Percentiles rank a stretch among this genome's conserved stretches.
These are phyloP conservation scores for Leucophenga montana DNA, from an alignment of 2,888 invertebrate genomes.

Conservation along the genomic window DNA sequence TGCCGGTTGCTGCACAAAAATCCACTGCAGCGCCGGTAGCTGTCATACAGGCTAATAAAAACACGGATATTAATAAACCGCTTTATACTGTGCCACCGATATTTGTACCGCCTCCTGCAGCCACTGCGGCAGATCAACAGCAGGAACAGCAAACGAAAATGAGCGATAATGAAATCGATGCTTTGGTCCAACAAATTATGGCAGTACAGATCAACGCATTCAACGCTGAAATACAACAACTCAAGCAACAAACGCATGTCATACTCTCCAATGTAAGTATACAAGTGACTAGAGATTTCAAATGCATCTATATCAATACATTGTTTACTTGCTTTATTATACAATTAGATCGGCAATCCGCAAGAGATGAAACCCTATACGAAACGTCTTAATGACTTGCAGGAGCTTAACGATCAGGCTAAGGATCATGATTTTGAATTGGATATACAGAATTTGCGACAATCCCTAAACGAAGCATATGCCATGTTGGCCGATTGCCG, in stretches of 20 bases:
- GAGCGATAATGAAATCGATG: slow-evolving; percentile 55
- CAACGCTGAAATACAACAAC: slow-evolving; percentile 78
- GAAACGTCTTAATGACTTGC: slow-evolving; percentile 75
- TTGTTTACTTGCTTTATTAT: neutral
- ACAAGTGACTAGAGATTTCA: neutral
- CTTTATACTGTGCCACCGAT: slow-evolving; percentile 66
- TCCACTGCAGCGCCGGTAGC: neutral
- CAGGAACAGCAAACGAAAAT: slow-evolving; percentile 24
- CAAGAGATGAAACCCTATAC: slow-evolving; percentile 76
- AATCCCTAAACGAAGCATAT: slow-evolving; percentile 73
- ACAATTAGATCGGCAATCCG: slow-evolving; percentile 75
- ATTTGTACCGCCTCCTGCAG: slow-evolving; percentile 54
- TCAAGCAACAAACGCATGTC: slow-evolving; percentile 75
- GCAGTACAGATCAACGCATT: slow-evolving; percentile 79
- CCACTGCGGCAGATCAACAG: slow-evolving; percentile 24
- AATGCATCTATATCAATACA: neutral
- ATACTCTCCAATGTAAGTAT: slow-evolving; percentile 65
- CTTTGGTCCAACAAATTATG: slow-evolving; percentile 77
- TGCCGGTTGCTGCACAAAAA: slow-evolving; percentile 29
- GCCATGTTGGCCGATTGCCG: slow-evolving; percentile 71
- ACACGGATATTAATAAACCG: slow-evolving; percentile 48
- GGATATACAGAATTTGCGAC: slow-evolving; percentile 76
- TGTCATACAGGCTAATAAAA: slow-evolving; percentile 28
- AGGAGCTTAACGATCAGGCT: slow-evolving; percentile 78
- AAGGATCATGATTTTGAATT: slow-evolving; percentile 78